Evolutionary conservation across 2,888 invertebrate species (phyloP), one percentile per base, ranked within the genome.

Genomic region (Lasius platythorax): DNA sequence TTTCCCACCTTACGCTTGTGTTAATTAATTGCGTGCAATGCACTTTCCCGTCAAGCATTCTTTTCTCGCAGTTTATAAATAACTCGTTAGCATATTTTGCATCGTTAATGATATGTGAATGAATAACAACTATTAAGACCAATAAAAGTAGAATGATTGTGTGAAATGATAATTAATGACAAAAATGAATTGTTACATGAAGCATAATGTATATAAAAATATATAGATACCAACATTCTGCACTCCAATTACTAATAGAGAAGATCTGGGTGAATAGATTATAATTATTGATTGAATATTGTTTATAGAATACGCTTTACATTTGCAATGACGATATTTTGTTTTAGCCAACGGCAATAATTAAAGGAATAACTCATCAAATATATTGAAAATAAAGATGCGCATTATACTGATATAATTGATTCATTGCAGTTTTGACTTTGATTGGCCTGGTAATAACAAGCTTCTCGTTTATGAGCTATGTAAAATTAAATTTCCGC

Each of bases 21-120:
- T 43, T 76, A 76, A 75, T 76, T 76, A 76, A 68, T 68, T 76
- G 18, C 37, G 18, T 46, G 18, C 67, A 68, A 53, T 40, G 53
- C 8, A 68, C 70, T 76, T 76, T 76, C 70, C 18, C 50, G 50
- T 3, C 18, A 8, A 28, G 53, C 18, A 70, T 37, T 53, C 37
- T 68, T 75, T 46, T 63, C 43, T 64, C 12, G 75, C 53, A 37
- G 18, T 18, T 76, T 12, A 37, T 11, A 12, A 76, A 46, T 3
- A 40, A 70, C 4, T 28, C 18, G 53, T 53, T 23, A 53, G 2
- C 2, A 12, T 67, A 23, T 67, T 76, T 75, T 8, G 40, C 1
- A 3, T 58, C 3, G 18, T 76, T 76, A 66, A 68, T 53, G 2
- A 50, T 9, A n/a, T 0, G 23, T 46, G 23, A 1, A 23, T 33